phyloP scores from a whole-genome alignment of 2,797 vertebrate species.

The Chloroceryle amazona region DNA sequence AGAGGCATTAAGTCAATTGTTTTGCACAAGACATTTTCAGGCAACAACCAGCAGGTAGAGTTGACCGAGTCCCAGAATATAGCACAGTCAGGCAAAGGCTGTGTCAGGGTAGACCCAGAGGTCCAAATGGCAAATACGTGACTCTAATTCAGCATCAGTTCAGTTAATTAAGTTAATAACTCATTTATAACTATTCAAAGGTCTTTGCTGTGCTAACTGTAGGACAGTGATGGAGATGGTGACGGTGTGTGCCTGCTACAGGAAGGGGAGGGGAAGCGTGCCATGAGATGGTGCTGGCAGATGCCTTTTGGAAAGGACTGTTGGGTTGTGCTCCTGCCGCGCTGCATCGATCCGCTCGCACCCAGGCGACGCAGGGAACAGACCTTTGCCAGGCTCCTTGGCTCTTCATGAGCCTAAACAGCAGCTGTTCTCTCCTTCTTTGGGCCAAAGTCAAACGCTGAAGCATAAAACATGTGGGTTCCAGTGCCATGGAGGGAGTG shows the following conservation, averaged over 20 bases:
- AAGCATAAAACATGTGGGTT: conserved; percentile 58
- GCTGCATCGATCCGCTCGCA: neutral
- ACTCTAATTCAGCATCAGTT: neutral
- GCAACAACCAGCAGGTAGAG: conserved; percentile 51
- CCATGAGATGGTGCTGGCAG: neutral
- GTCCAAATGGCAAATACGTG: neutral
- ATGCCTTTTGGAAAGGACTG: neutral
- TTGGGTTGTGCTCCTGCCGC: neutral
- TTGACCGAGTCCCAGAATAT: conserved; percentile 38
- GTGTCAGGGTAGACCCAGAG: neutral
- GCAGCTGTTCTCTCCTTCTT: conserved; percentile 53
- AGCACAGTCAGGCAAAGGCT: neutral
- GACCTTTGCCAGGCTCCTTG: conserved; percentile 49
- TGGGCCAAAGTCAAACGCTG: conserved; percentile 50
- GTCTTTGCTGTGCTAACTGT: neutral
- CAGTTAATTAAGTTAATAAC: neutral
- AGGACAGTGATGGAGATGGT: neutral
- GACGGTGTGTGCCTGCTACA: neutral
- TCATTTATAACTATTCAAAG: neutral
- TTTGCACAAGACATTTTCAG: conserved; percentile 64
- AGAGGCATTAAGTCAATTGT: conserved; percentile 69
- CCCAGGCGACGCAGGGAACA: neutral
- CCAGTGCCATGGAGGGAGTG: neutral
- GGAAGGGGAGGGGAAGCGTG: neutral
- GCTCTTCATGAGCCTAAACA: conserved; percentile 61